Conservation (phyloP, 2,113 vertebrate genomes). For the Psophia crepitans region DNA sequence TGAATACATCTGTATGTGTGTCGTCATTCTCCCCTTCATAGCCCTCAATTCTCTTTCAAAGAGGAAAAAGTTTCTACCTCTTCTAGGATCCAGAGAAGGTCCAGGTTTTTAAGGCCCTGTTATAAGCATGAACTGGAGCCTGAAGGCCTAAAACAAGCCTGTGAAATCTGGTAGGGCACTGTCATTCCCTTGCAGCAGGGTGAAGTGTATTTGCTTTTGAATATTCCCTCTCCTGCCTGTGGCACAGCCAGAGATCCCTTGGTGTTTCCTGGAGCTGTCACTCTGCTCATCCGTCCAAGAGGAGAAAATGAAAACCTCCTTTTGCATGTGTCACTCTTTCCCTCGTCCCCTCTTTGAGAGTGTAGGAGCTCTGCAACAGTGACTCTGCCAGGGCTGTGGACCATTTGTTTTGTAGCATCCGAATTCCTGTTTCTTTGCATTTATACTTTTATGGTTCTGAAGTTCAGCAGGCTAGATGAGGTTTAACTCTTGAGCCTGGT, state of each 20-base stretch:
- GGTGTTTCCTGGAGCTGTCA: background rate
- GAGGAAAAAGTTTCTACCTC: background rate
- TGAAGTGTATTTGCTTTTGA: background rate
- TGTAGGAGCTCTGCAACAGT: fast-evolving
- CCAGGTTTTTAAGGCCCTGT: background rate
- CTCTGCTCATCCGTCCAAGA: background rate
- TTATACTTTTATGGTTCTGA: background rate
- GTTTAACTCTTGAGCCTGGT: background rate
- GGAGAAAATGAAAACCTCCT: background rate
- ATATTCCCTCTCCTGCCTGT: background rate
- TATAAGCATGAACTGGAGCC: background rate
- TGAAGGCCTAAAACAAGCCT: background rate
- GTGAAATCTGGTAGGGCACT: background rate
- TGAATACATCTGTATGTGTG: background rate
- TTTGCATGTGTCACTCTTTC: background rate
- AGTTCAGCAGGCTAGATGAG: background rate
- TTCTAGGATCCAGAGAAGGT: background rate
- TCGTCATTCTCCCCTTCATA: background rate
- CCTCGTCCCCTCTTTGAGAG: background rate
- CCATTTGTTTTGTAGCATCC: background rate
- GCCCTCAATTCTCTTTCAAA: background rate
- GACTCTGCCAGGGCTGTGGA: background rate
- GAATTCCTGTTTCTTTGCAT: background rate
- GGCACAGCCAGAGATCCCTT: fast-evolving
- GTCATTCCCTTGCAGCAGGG: background rate